A percentile compares a stretch with the other conserved stretches of the same genome.
These are phyloP conservation scores for Cassiopea xamachana DNA, from an alignment of 30 jellyfish, hydroid and myxozoan genomes.

Conservation along the genomic window DNA sequence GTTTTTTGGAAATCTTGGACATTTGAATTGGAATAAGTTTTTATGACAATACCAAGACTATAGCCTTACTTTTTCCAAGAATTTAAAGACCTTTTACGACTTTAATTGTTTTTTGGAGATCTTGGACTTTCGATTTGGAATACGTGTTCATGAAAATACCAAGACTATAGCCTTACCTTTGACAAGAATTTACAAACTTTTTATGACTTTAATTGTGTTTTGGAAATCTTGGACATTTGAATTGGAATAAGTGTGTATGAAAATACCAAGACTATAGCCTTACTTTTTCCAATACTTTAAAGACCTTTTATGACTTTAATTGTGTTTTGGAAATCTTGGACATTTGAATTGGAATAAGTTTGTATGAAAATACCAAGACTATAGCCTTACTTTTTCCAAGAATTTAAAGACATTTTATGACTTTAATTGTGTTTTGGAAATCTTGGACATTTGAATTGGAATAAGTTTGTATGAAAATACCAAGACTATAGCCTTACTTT, in stretches of 20 bases:
- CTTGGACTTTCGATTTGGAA: not conserved
- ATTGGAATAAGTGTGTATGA: not conserved
- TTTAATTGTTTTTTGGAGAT: too few species aligned
- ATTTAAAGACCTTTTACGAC: not conserved
- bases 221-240: not conserved
- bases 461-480: not conserved
- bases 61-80: not conserved
- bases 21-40: not conserved
- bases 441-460: not conserved
- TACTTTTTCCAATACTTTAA: not conserved
- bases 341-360: not conserved
- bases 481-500: not conserved
- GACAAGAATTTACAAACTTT: not conserved
- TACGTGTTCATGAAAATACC: not conserved
- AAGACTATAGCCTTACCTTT: not conserved
- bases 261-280: not conserved
- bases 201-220: too few species aligned
- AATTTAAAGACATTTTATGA: too few species aligned
- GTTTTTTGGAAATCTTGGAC: not conserved
- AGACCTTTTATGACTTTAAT: too few species aligned
- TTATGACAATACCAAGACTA: not conserved
- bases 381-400: not conserved
- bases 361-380: not conserved
- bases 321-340: not conserved
- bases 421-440: not conserved